A percentile compares a stretch with the other conserved stretches of the same genome.
phyloP scores from a whole-genome alignment of 2,113 vertebrate genomes.

The Falco punctatus region DNA sequence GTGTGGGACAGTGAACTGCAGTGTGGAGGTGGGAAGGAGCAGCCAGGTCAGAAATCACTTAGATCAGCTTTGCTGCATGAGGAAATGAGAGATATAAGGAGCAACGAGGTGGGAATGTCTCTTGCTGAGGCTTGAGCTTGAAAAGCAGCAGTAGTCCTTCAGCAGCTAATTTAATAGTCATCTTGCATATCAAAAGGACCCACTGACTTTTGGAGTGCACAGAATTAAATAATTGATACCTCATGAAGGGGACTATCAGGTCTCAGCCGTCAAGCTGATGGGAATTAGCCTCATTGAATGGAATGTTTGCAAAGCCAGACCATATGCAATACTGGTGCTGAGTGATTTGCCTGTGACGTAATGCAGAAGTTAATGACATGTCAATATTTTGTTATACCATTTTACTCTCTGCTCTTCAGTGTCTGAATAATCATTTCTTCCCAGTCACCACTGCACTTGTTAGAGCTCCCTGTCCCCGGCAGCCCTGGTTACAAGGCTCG shows the following conservation, averaged over 20 bases:
- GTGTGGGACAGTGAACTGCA: accelerated
- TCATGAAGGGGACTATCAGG: neutral
- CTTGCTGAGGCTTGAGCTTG: conserved; percentile 7
- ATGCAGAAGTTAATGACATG: neutral
- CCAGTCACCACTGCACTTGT: neutral
- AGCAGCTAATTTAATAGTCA: conserved; percentile 9
- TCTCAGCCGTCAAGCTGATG: neutral
- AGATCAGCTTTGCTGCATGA: neutral
- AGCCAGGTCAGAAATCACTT: neutral
- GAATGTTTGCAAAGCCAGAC: neutral
- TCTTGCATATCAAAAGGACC: conserved; percentile 10
- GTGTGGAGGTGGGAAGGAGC: neutral
- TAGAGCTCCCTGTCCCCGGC: neutral
- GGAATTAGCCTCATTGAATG: conserved; percentile 40
- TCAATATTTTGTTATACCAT: neutral
- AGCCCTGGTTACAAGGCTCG: neutral
- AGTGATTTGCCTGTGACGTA: neutral
- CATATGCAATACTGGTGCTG: neutral
- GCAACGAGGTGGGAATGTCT: neutral
- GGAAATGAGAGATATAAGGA: neutral
- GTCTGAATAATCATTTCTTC: neutral
- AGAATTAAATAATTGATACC: conserved; percentile 35
- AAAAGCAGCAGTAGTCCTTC: neutral
- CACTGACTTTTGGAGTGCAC: conserved; percentile 21
- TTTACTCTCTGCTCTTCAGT: conserved; percentile 1